Percentiles rank a stretch among this genome's conserved stretches.
Conservation (phyloP, 2,888 invertebrate species). For the Penaeus monodon region DNA sequence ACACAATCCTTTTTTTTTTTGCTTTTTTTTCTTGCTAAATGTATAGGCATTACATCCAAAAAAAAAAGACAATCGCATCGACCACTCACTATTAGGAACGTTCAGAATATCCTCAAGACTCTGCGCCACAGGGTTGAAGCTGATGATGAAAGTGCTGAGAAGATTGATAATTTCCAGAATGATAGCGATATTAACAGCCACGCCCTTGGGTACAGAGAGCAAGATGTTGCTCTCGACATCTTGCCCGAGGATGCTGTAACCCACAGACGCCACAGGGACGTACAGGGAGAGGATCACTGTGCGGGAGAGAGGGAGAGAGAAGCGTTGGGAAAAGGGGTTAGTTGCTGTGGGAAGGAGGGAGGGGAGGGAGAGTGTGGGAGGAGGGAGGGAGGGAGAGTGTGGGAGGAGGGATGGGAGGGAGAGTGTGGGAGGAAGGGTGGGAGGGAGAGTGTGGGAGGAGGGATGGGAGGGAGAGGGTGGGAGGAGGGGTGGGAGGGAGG, state of each 20-base stretch:
- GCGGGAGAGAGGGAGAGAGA: conserved; percentile 65
- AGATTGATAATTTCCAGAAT: conserved; percentile 78
- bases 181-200: conserved; percentile 75
- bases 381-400: no score
- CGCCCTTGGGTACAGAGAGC: conserved; percentile 73
- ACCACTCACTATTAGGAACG: conserved; percentile 75
- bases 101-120: conserved; percentile 78
- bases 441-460: background rate
- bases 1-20: no score
- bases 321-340: background rate
- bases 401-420: no score
- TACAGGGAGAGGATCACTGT: conserved; percentile 75
- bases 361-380: no score
- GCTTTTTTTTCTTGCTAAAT: no score
- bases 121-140: conserved; percentile 80
- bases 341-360: background rate
- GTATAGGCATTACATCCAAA: no score
- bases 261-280: conserved; percentile 76
- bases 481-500: background rate
- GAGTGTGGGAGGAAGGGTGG: background rate
- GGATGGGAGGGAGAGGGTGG: no score
- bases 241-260: conserved; percentile 78
- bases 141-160: conserved; percentile 78
- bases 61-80: no score
- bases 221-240: conserved; percentile 75